Percentiles rank a stretch among this genome's conserved stretches.
Evolutionary conservation across 2,888 invertebrate genomes (phyloP).

Genomic region (Himalopsyche anomala): DNA sequence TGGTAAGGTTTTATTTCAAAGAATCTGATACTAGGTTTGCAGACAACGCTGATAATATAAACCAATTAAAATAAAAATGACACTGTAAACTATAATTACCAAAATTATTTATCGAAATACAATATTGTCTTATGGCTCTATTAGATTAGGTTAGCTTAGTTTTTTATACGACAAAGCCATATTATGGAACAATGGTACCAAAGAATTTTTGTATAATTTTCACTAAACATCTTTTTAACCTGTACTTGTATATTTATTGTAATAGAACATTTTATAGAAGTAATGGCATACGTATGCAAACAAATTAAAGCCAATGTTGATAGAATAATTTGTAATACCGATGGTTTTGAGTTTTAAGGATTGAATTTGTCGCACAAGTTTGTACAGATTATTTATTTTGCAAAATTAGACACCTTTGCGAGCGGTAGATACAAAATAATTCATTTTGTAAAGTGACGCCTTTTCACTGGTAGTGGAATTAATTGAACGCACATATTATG

Average conservation of each 20-base stretch:
- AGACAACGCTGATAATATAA: no score
- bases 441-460: background rate
- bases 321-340: background rate
- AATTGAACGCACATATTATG: conserved; percentile 34
- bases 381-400: conserved; percentile 37
- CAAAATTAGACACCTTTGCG: background rate
- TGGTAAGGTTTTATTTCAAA: no score
- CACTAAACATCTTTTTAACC: background rate
- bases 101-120: no score
- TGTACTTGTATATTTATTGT: background rate
- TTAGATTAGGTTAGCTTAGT: conserved; percentile 28
- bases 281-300: conserved; percentile 1
- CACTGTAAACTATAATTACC: no score
- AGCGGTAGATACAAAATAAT: background rate
- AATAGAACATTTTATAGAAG: background rate
- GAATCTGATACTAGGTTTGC: no score
- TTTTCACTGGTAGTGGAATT: conserved; percentile 31
- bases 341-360: background rate
- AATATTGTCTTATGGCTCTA: background rate
- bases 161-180: conserved; percentile 23
- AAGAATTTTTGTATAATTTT: conserved; percentile 29
- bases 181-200: conserved; percentile 1
- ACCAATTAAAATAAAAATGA: no score
- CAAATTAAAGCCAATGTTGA: conserved; percentile 1
- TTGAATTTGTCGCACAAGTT: conserved; percentile 35